Conservation (phyloP, 2,113 vertebrate species). For the Helogale parvula region DNA sequence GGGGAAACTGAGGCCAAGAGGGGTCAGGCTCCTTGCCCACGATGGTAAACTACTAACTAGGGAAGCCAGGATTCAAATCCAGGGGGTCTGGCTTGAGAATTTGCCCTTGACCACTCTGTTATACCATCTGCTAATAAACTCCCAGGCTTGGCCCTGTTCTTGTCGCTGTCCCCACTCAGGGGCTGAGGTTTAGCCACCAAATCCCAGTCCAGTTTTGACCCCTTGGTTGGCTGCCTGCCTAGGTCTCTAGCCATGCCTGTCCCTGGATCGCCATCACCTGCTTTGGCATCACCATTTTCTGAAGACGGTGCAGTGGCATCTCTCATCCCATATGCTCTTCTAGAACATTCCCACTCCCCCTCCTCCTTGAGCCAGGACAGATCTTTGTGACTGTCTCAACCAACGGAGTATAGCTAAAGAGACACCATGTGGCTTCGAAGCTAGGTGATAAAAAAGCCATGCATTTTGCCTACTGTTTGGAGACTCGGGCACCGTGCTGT, state of each 20-base stretch:
- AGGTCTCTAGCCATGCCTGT: not conserved
- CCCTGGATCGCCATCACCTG: not conserved
- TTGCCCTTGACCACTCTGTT: not conserved
- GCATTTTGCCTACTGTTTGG: not conserved
- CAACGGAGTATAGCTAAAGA: not conserved
- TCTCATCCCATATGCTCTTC: not conserved
- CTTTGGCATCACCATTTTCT: not conserved
- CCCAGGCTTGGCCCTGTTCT: not conserved
- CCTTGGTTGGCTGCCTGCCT: not conserved
- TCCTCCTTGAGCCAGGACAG: not conserved
- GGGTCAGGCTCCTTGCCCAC: not conserved
- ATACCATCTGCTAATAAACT: not conserved
- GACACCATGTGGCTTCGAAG: not conserved
- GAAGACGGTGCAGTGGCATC: not conserved
- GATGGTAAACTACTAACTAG: not conserved
- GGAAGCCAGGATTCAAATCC: not conserved
- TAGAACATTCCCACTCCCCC: not conserved
- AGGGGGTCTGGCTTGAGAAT: not conserved
- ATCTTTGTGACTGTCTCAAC: not conserved
- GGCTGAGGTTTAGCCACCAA: not conserved
- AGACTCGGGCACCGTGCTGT: not conserved
- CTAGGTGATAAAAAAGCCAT: not conserved
- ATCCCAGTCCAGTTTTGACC: not conserved
- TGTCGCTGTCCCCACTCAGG: not conserved
- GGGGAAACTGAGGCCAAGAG: not conserved